phyloP scores from a whole-genome alignment of 2,888 invertebrate species.

The Andrena minutula region DNA sequence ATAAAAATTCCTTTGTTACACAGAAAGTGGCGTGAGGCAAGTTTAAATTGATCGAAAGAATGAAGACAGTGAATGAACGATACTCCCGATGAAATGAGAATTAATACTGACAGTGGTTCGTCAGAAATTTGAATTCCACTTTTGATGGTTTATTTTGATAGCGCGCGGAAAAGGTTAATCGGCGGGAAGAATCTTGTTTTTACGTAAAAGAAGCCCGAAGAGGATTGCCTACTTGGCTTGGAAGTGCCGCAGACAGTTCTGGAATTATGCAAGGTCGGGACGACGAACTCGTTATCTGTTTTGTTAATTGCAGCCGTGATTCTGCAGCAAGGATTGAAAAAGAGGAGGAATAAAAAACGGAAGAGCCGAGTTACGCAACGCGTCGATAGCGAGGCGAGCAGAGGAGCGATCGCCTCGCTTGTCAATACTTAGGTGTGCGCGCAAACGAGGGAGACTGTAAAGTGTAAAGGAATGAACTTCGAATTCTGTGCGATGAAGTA shows the following conservation, averaged over 20 bases:
- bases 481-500: not conserved
- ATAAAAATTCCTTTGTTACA: too few relatives aligned
- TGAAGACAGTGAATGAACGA: not conserved
- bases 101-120: too few relatives aligned
- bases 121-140: conserved; percentile 4
- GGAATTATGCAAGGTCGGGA: conserved; percentile 24
- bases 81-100: not conserved
- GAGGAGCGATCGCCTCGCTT: not conserved
- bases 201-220: too few relatives aligned
- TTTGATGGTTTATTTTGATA: not conserved
- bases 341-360: too few relatives aligned
- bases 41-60: not conserved
- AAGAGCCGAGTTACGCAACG: not conserved
- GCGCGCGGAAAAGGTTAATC: not conserved
- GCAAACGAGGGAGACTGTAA: not conserved
- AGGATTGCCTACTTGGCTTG: not conserved
- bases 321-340: not conserved
- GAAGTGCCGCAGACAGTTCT: not conserved
- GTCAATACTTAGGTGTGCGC: not conserved
- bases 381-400: not conserved
- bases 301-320: conserved; percentile 23
- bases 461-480: not conserved
- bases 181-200: not conserved
- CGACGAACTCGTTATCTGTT: conserved; percentile 29
- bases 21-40: too few relatives aligned